phyloP scores from a whole-genome alignment of 2,888 invertebrate genomes.

The Lithosia quadra region DNA sequence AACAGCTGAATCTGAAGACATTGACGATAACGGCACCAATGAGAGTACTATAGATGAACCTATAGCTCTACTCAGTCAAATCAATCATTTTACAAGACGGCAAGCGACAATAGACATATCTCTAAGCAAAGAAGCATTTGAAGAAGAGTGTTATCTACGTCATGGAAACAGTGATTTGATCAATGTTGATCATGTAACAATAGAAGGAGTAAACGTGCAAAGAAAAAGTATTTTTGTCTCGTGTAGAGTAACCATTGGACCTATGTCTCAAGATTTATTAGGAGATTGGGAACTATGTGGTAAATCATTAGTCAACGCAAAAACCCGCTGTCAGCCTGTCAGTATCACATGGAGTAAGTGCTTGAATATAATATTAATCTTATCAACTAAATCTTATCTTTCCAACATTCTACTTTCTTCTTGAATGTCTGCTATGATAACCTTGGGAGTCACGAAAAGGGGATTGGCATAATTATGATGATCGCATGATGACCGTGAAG shows the following conservation, averaged over 20 bases:
- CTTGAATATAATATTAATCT: too few relatives aligned
- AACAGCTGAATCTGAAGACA: constrained; percentile 3
- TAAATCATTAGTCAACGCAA: constrained; percentile 7
- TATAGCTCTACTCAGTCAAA: constrained; percentile 15
- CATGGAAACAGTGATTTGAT: background rate
- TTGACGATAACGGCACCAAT: background rate
- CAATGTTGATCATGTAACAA: background rate
- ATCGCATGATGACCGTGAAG: too few relatives aligned
- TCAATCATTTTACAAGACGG: constrained; percentile 27
- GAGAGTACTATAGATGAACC: background rate
- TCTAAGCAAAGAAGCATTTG: constrained; percentile 30
- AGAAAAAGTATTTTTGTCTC: constrained; percentile 41
- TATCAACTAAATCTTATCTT: too few relatives aligned
- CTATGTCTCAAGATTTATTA: constrained; percentile 36
- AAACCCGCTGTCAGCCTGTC: constrained; percentile 41
- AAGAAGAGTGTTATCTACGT: constrained; percentile 37
- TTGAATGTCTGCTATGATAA: too few relatives aligned
- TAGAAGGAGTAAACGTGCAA: constrained; percentile 28
- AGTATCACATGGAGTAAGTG: constrained; percentile 43
- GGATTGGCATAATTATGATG: too few relatives aligned
- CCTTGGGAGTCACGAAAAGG: too few relatives aligned
- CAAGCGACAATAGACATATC: constrained; percentile 34
- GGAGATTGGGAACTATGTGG: constrained; percentile 47
- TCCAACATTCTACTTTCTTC: too few relatives aligned
- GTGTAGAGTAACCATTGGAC: constrained; percentile 49